These are phyloP conservation scores for Nomada fucata DNA, from an alignment of 2,888 invertebrate genomes.

Conservation along the genomic window DNA sequence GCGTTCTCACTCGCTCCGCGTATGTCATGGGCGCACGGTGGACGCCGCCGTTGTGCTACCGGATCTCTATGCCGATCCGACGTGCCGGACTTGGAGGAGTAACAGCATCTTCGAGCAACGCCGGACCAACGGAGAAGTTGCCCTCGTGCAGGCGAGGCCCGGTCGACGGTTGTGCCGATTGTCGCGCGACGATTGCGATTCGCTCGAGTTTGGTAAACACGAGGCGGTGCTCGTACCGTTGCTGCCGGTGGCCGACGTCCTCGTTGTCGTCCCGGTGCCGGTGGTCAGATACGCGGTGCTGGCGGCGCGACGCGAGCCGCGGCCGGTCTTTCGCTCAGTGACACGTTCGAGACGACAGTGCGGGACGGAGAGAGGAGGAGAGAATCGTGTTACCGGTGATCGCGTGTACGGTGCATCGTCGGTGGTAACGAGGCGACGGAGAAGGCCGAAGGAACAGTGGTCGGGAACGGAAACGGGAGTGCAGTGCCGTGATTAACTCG, in stretches of 20 bases:
- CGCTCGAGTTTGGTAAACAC: conserved; percentile 44
- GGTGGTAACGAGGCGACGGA: neutral
- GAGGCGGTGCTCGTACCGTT: conserved; percentile 14
- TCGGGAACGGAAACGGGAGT: neutral
- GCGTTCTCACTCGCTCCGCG: conserved; percentile 80
- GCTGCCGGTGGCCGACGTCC: conserved; percentile 9
- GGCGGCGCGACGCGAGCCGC: conserved; percentile 24
- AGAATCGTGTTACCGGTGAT: conserved; percentile 26
- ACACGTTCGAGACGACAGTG: conserved; percentile 16
- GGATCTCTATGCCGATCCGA: conserved; percentile 74
- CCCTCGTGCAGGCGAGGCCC: conserved; percentile 31
- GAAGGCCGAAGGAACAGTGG: neutral
- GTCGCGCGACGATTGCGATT: conserved; percentile 39
- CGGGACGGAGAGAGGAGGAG: neutral
- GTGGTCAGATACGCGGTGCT: neutral
- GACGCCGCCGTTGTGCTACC: conserved; percentile 72
- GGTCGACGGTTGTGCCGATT: conserved; percentile 29
- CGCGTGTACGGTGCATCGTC: conserved; percentile 2
- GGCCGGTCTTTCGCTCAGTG: conserved; percentile 41
- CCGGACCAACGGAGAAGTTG: conserved; percentile 25
- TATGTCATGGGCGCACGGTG: conserved; percentile 81
- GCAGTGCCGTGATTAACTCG: no score
- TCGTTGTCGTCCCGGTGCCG: conserved; percentile 7
- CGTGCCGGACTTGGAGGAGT: conserved; percentile 47
- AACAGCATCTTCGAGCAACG: conserved; percentile 16